Conservation (phyloP, 1,140 invertebrate species). For the Steinernema khuongi region DNA sequence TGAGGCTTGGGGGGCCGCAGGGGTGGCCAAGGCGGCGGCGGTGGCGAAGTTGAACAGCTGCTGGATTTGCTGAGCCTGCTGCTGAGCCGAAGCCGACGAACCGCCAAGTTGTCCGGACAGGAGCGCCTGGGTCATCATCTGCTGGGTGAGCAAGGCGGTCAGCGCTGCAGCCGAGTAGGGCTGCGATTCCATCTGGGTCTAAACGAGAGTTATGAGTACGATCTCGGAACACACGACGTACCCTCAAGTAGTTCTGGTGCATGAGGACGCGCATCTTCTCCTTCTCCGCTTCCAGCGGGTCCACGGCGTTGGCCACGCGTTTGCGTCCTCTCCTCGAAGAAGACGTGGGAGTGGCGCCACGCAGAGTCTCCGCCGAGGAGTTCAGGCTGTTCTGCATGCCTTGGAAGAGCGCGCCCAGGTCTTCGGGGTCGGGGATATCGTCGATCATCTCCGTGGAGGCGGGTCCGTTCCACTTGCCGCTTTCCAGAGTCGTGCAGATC, state of each 20-base stretch:
- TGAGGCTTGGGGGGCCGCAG: neutral
- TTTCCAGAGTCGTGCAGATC: slow-evolving; percentile 50
- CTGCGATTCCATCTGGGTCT: slow-evolving; percentile 22
- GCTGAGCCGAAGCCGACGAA: neutral
- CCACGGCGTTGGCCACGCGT: slow-evolving; percentile 59
- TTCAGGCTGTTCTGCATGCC: slow-evolving; percentile 24
- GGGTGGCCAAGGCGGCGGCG: neutral
- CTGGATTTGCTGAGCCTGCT: neutral
- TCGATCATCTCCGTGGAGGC: slow-evolving; percentile 50
- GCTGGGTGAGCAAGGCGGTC: neutral
- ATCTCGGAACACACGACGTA: neutral
- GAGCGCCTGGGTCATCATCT: neutral
- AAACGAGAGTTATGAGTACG: neutral
- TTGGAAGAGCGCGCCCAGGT: neutral
- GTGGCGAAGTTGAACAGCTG: neutral
- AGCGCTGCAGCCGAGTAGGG: slow-evolving; percentile 1
- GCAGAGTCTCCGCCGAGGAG: slow-evolving; percentile 11
- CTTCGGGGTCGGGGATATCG: slow-evolving; percentile 26
- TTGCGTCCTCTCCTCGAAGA: slow-evolving; percentile 26
- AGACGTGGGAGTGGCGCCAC: neutral
- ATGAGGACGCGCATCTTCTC: slow-evolving; percentile 34
- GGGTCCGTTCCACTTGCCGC: slow-evolving; percentile 52
- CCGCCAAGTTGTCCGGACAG: neutral
- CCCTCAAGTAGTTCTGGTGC: neutral
- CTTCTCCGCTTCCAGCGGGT: slow-evolving; percentile 51